Percentiles rank a stretch among this genome's conserved stretches.
These are phyloP conservation scores for Magallana ariakensis DNA, from an alignment of 1,140 invertebrate species.

Conservation along the genomic window DNA sequence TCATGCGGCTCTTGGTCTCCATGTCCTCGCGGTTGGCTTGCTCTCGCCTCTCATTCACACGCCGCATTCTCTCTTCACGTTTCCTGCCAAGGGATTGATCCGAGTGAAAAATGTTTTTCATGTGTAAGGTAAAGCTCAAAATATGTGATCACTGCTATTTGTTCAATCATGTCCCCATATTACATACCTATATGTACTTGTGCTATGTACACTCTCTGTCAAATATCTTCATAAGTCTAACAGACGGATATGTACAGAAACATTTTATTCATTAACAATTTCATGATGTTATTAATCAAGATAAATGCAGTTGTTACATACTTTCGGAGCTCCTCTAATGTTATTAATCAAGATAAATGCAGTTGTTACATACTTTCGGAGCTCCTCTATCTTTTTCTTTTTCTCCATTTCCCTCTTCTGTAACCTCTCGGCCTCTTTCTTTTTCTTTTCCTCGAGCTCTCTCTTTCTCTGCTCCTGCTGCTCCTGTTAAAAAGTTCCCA, in stretches of 20 bases:
- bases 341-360: too few species aligned
- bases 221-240: too few species aligned
- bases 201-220: too few species aligned
- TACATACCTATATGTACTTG: too few species aligned
- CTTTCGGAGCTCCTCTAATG: constrained; percentile 67
- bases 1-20: constrained; percentile 62
- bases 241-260: too few species aligned
- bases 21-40: constrained; percentile 61
- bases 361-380: constrained; percentile 60
- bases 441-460: constrained; percentile 67
- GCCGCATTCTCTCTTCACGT: constrained; percentile 71
- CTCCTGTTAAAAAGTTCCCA: constrained; percentile 51
- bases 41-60: constrained; percentile 66
- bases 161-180: too few species aligned
- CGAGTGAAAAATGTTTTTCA: too few species aligned
- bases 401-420: constrained; percentile 60
- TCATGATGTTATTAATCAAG: too few species aligned
- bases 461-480: constrained; percentile 65
- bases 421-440: constrained; percentile 65
- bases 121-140: too few species aligned
- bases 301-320: constrained; percentile 27
- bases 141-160: too few species aligned
- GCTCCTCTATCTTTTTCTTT: constrained; percentile 65
- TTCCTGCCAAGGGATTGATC: constrained; percentile 50
- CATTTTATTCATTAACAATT: too few species aligned